Percentiles rank a stretch among this genome's conserved stretches.
These are phyloP conservation scores for Aurelia coerulea DNA, from an alignment of 30 jellyfish, hydroid and myxozoan genomes.

Conservation along the genomic window DNA sequence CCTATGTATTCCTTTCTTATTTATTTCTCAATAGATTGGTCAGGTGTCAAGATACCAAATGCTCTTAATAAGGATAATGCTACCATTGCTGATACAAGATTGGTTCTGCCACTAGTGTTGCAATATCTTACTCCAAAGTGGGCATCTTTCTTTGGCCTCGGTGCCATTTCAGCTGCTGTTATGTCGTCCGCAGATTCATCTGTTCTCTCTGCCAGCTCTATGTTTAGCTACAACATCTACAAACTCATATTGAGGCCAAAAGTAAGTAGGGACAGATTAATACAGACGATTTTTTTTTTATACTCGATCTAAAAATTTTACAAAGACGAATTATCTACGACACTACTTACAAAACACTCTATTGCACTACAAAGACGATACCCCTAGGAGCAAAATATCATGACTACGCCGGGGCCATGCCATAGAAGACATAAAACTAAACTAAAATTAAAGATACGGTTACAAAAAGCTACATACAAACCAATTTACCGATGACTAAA, in stretches of 20 bases:
- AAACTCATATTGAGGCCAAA: slow-evolving; percentile 71
- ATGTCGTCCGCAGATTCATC: slow-evolving; percentile 97
- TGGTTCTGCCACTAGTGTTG: slow-evolving; percentile 82
- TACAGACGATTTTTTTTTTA: no score
- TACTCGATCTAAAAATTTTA: no score
- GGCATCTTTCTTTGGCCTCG: slow-evolving; percentile 90
- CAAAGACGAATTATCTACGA: no score
- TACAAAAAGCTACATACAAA: no score
- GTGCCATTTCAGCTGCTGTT: slow-evolving; percentile 94
- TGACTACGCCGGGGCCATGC: no score
- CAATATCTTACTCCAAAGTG: slow-evolving; percentile 91
- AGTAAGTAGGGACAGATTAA: slow-evolving; percentile 37
- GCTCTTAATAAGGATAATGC: slow-evolving; percentile 33
- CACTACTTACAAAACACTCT: no score
- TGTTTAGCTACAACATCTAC: slow-evolving; percentile 89
- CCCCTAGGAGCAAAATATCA: no score
- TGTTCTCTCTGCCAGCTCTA: slow-evolving; percentile 90
- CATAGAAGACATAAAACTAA: no score
- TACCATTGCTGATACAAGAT: slow-evolving; percentile 70
- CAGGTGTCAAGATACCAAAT: slow-evolving; percentile 22
- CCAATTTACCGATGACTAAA: no score
- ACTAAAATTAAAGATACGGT: no score
- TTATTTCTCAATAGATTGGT: slow-evolving; percentile 71
- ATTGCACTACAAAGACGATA: no score
- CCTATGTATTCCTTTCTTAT: no score